Evolutionary conservation across 2,888 invertebrate genomes (phyloP).

Genomic region (Drosophila kuntzei): DNA sequence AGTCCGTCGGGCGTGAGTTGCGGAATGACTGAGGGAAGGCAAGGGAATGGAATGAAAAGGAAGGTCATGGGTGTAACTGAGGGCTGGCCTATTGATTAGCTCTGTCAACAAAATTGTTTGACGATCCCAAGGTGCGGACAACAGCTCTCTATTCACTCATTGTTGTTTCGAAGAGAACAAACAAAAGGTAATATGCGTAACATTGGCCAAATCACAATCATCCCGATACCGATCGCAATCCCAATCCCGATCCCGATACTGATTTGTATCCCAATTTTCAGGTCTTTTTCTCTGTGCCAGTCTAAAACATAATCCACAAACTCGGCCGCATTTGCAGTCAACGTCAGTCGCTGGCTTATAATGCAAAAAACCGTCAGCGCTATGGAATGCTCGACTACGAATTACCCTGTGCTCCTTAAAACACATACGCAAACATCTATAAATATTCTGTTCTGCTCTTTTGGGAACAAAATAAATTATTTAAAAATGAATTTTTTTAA

Average conservation of each 20-base stretch:
- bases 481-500: too few relatives aligned
- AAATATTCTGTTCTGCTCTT: neutral
- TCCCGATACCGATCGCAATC: slow-evolving; percentile 3
- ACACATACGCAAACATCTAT: neutral
- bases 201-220: slow-evolving; percentile 37
- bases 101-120: slow-evolving; percentile 39
- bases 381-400: neutral
- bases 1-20: slow-evolving; percentile 4
- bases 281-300: neutral
- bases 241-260: neutral
- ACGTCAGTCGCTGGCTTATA: slow-evolving; percentile 38
- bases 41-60: neutral
- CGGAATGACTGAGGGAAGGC: neutral
- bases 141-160: slow-evolving; percentile 22
- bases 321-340: slow-evolving; percentile 47
- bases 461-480: too few relatives aligned
- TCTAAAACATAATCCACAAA: slow-evolving; percentile 36
- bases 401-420: neutral
- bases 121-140: slow-evolving; percentile 38
- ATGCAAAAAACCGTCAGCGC: slow-evolving; percentile 8
- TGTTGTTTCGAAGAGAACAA: slow-evolving; percentile 20
- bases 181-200: slow-evolving; percentile 39
- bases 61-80: slow-evolving; percentile 9
- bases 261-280: slow-evolving; percentile 8
- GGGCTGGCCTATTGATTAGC: slow-evolving; percentile 52